Evolutionary conservation across 2,113 vertebrate genomes (phyloP).

Genomic region (Osmerus eperlanus): DNA sequence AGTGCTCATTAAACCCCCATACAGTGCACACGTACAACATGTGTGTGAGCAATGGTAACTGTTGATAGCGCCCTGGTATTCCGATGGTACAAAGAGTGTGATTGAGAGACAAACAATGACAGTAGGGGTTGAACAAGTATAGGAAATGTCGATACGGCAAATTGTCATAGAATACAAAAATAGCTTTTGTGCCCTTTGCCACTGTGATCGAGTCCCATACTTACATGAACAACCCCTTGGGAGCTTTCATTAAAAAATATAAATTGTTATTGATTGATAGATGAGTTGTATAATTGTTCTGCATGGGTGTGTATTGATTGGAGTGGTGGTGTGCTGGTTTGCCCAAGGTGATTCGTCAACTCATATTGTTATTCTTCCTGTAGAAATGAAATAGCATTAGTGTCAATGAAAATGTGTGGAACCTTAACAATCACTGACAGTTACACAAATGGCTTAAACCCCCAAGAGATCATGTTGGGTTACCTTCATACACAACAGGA

Average conservation of each 20-base stretch:
- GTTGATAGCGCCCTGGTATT: too few species aligned
- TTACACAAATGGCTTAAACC: neutral
- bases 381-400: neutral
- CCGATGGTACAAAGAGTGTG: too few species aligned
- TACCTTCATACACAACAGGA: too few species aligned
- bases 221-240: constrained; percentile 15
- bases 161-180: neutral
- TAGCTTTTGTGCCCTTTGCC: too few species aligned
- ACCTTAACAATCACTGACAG: neutral
- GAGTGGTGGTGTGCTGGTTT: constrained; percentile 11
- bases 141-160: neutral
- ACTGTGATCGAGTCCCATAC: neutral
- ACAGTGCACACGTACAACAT: too few species aligned
- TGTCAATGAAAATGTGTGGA: neutral
- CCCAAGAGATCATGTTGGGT: too few species aligned
- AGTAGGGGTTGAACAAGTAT: too few species aligned
- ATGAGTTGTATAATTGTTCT: constrained; percentile 37
- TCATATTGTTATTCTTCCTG: constrained; percentile 11
- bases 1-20: too few species aligned
- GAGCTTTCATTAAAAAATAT: constrained; percentile 24
- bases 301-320: constrained; percentile 26
- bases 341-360: constrained; percentile 20
- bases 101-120: too few species aligned
- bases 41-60: too few species aligned
- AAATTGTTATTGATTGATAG: constrained; percentile 33